A percentile compares a stretch with the other conserved stretches of the same genome.
Evolutionary conservation across 2,888 invertebrate species (phyloP).

Genomic region (Neoitamus cyanurus): DNA sequence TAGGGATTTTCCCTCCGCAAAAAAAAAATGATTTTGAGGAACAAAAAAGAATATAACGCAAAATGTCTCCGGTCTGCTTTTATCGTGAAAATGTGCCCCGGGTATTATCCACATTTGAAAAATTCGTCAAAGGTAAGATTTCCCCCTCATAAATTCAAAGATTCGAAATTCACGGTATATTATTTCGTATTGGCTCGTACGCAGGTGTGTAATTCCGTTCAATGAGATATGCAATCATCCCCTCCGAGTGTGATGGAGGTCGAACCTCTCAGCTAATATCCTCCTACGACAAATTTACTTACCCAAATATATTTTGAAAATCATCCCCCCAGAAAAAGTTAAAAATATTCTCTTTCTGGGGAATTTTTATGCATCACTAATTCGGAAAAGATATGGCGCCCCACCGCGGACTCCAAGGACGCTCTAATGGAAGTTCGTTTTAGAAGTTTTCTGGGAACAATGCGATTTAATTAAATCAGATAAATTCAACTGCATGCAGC

Average conservation of each 20-base stretch:
- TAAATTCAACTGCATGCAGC: not conserved
- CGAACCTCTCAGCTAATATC: not conserved
- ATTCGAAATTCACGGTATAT: not conserved
- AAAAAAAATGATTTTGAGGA: not conserved
- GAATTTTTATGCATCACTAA: conserved; percentile 1
- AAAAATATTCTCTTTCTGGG: not conserved
- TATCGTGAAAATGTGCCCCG: not conserved
- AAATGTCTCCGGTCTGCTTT: not conserved
- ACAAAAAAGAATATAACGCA: not conserved
- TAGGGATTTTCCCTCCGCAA: not conserved
- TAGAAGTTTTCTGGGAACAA: not conserved
- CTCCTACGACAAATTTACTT: not conserved
- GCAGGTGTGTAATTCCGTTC: not conserved
- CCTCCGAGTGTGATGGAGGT: not conserved
- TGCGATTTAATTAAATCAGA: conserved; percentile 5
- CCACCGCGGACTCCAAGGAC: not conserved
- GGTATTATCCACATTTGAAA: not conserved
- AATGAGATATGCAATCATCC: not conserved
- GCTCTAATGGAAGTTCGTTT: not conserved
- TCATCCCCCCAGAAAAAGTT: not conserved
- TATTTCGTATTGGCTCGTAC: not conserved
- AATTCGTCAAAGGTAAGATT: not conserved
- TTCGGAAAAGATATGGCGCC: not conserved
- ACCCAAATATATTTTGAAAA: not conserved
- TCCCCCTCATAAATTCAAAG: not conserved